A percentile compares a stretch with the other conserved stretches of the same genome.
These are phyloP conservation scores for Buathra laborator DNA, from an alignment of 2,888 invertebrate species.

Conservation along the genomic window DNA sequence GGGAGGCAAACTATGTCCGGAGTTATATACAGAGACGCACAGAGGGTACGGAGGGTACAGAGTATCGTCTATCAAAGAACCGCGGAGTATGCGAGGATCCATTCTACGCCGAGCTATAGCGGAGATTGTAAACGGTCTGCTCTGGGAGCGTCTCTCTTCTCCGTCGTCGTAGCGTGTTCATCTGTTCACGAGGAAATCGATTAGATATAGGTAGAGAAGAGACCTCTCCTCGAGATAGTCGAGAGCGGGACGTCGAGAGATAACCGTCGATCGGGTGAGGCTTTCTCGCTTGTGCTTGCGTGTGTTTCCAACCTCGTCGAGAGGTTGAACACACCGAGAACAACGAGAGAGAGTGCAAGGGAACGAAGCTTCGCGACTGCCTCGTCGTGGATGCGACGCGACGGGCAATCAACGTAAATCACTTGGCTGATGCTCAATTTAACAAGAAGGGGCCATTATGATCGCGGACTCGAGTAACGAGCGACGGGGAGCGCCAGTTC, in stretches of 20 bases:
- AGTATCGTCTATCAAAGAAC: slow-evolving; percentile 14
- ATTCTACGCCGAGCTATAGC: slow-evolving; percentile 31
- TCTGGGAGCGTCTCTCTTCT: slow-evolving; percentile 29
- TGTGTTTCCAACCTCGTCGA: slow-evolving; percentile 57
- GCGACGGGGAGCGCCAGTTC: slow-evolving; percentile 69
- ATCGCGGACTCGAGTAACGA: slow-evolving; percentile 82
- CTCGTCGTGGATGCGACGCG: slow-evolving; percentile 76
- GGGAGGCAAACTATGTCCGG: not conserved
- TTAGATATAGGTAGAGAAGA: slow-evolving; percentile 37
- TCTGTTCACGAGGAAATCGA: slow-evolving; percentile 55
- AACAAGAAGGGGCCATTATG: slow-evolving; percentile 84
- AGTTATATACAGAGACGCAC: not conserved
- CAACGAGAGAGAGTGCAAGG: slow-evolving; percentile 57
- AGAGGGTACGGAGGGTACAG: not conserved
- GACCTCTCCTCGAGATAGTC: slow-evolving; percentile 29
- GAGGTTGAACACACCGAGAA: slow-evolving; percentile 48
- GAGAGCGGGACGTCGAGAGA: slow-evolving; percentile 54
- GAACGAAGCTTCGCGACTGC: slow-evolving; percentile 12
- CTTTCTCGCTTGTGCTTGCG: slow-evolving; percentile 31
- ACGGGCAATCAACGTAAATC: slow-evolving; percentile 85
- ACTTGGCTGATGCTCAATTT: slow-evolving; percentile 84
- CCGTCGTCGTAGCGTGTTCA: slow-evolving; percentile 42
- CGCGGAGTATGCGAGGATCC: slow-evolving; percentile 12
- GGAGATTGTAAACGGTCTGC: slow-evolving; percentile 55
- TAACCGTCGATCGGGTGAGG: slow-evolving; percentile 51